These are phyloP conservation scores for Botia kubotai DNA, from an alignment of 2,797 vertebrate genomes.

Conservation along the genomic window DNA sequence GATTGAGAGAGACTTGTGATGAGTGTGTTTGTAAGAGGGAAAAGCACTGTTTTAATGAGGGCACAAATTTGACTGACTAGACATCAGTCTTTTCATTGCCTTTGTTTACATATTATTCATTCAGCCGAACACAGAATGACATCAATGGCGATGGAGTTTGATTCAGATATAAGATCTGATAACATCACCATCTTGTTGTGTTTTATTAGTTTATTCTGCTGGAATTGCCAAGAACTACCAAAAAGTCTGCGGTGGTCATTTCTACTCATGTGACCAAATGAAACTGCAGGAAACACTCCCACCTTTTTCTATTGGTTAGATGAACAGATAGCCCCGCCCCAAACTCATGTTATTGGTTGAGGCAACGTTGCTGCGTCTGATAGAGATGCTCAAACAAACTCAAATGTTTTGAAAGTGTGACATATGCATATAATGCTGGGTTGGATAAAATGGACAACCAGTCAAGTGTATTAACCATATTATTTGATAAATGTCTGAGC, in stretches of 20 bases:
- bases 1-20: conserved; percentile 18
- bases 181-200: not conserved
- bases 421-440: too few relatives aligned
- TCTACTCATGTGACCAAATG: too few relatives aligned
- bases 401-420: too few relatives aligned
- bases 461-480: too few relatives aligned
- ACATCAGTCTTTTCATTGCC: not conserved
- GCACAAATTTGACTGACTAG: not conserved
- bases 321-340: not conserved
- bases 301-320: not conserved
- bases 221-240: not conserved
- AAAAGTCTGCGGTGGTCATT: not conserved
- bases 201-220: not conserved
- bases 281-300: too few relatives aligned
- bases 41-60: conserved; percentile 3
- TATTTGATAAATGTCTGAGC: not conserved
- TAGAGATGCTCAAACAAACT: too few relatives aligned
- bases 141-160: not conserved
- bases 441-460: too few relatives aligned
- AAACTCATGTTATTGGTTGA: not conserved
- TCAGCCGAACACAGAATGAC: not conserved
- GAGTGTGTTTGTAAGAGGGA: not conserved
- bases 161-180: not conserved
- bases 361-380: not conserved
- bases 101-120: not conserved